Base-by-base conservation (phyloP, 2,113 vertebrate species). In the Tupaia chinensis region DNA sequence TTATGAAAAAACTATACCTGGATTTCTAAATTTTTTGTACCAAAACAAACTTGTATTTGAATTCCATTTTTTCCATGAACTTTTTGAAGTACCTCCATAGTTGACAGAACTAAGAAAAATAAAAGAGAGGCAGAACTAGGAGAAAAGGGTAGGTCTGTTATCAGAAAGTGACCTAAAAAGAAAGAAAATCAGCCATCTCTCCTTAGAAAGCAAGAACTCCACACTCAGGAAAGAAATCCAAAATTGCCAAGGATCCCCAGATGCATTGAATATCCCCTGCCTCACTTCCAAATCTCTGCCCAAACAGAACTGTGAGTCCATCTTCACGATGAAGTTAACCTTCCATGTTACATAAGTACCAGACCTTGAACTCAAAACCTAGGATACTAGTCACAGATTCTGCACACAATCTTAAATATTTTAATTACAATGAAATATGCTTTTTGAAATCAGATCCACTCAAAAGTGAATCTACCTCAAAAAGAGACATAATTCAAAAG, bases 401-500 rank as follows among this genome's bases (percentile, higher is more conserved):
- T n/a, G 2, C 4, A 56, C 6, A 56, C 3, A 9, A 5, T 53
- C 44, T 27, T 93, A 70, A 65, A 25, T 56, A 19, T 20, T 10
- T 69, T 56, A 74, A 73, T 72, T 76, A 77, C 12, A 29, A 70
- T 0, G 1, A 22, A 65, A 1, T 9, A 34, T 29, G 15, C 56
- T 91, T 77, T 17, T 8, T 10, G 23, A 96, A 87, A 89, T 81
- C 89, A 84, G 13, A 93, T 91, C 53, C 7, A 19, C 66, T 89
- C 29, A 34, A 84, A 73, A 95, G 44, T 60, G 25, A 87, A 58
- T 65, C 66, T 80, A 23, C 34, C 16, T 68, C 85, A 95, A 56
- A 89, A 77, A 97, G 86, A 91, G 87, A 72, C 83, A 86, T 13
- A 76, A 22, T 77, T 92, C 74, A 70, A 80, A 29, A 72, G 13